Evolutionary conservation across 1,140 invertebrate species (phyloP), one percentile per base, ranked within the genome.

Genomic region (Diorhabda carinulata): DNA sequence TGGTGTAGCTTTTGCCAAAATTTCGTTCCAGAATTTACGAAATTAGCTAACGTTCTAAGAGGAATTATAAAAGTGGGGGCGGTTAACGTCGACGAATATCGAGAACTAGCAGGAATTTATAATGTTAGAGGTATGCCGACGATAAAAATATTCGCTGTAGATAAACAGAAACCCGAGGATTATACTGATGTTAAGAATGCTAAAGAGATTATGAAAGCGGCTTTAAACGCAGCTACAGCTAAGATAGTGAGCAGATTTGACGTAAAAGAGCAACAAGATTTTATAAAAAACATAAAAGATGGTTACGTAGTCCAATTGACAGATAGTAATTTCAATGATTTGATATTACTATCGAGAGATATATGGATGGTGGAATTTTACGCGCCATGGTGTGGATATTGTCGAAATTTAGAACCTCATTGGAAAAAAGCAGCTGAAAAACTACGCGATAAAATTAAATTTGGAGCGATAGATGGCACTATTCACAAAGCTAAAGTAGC

Each of bases 331-430:
- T 98, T 99, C 79, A 90, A 97, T 68, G 88, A 94, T 76, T 77
- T 90, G 43, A 96, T 98, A 7, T 78, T 97, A 68, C 85, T 94
- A 59, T 93, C 92, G 3, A 90, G 96, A 7, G 94, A 97, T 74
- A 86, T 96, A 80, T 98, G 95, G 94, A 79, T 99, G 65, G 94
- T 99, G 3, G 95, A 98, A 80, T 98, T 98, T 85, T 98, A 89
- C 81, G 96, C 97, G 5, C 97, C 97, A 0, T 95, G 93, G 93
- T 96, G 93, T 79, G 93, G 93, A 25, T 93, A 98, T 81, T 98
- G 97, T 80, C 97, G 98, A 83, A 95, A 92, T 78, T 84, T 99
- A 9, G 94, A 91, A 59, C 96, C 96, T 0, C 89, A 96, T 71
- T 98, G 95, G 95, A 92, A 90, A 6, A 87, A 91, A 78, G 97